A percentile compares a stretch with the other conserved stretches of the same genome.
phyloP scores from a whole-genome alignment of 2,888 invertebrate species.

The Syrphus vitripennis region DNA sequence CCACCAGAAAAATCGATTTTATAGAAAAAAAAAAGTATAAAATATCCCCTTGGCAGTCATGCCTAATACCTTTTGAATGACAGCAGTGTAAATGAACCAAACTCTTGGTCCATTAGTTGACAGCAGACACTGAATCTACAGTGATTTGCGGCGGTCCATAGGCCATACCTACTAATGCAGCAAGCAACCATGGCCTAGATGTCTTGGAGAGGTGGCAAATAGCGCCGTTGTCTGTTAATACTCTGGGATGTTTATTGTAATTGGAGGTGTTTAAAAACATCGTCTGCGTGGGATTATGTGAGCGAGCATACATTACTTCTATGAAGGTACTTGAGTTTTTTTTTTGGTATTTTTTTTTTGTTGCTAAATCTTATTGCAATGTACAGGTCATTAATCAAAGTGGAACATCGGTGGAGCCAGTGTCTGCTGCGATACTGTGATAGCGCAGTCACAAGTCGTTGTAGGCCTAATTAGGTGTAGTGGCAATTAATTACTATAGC shows the following conservation, averaged over 20 bases:
- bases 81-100: slow-evolving; percentile 30
- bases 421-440: slow-evolving; percentile 18
- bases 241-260: slow-evolving; percentile 31
- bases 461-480: slow-evolving; percentile 60
- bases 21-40: neutral
- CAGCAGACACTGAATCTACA: slow-evolving; percentile 19
- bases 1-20: no score
- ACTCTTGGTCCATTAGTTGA: slow-evolving; percentile 26
- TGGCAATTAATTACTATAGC: slow-evolving; percentile 46
- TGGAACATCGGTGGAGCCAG: slow-evolving; percentile 17
- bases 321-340: neutral
- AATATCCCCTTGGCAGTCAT: neutral
- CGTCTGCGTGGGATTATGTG: slow-evolving; percentile 57
- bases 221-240: slow-evolving; percentile 1
- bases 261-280: slow-evolving; percentile 57
- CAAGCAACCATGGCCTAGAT: slow-evolving; percentile 50
- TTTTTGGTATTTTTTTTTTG: neutral
- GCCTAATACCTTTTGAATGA: slow-evolving; percentile 39
- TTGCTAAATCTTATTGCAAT: slow-evolving; percentile 17
- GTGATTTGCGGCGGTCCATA: slow-evolving; percentile 39
- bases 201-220: slow-evolving; percentile 30
- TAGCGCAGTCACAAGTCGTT: slow-evolving; percentile 44
- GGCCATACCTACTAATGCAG: neutral
- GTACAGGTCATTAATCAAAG: slow-evolving; percentile 47
- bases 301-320: slow-evolving; percentile 31